Evolutionary conservation across 2,797 vertebrate species (phyloP).

Genomic region (Garrulus glandarius): DNA sequence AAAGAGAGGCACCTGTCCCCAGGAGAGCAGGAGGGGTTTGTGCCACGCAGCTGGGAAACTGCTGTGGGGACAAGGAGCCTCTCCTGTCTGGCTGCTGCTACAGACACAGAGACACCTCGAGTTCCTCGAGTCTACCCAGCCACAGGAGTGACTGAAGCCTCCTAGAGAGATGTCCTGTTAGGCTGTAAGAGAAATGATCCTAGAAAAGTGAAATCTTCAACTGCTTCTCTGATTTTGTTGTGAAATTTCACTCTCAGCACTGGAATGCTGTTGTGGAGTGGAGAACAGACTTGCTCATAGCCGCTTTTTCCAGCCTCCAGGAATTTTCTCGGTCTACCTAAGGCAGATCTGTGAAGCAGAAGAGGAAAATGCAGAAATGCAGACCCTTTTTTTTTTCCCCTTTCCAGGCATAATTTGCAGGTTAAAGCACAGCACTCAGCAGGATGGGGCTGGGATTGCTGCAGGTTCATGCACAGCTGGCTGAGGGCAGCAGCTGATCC

Average conservation of each 20-base stretch:
- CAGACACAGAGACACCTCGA: background rate
- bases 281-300: background rate
- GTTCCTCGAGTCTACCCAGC: background rate
- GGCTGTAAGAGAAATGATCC: background rate
- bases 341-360: background rate
- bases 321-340: background rate
- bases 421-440: background rate
- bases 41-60: background rate
- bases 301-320: background rate
- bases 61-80: background rate
- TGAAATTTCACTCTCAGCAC: background rate
- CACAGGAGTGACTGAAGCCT: background rate
- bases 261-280: accelerated
- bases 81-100: background rate
- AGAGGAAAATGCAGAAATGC: background rate
- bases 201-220: background rate
- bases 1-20: background rate
- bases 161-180: background rate
- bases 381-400: background rate
- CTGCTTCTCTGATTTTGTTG: background rate
- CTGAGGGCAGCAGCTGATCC: too few species aligned
- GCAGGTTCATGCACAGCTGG: accelerated
- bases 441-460: accelerated
- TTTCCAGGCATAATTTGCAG: background rate
- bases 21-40: background rate